Base-by-base conservation (phyloP, 2,797 vertebrate genomes). In the Melanotaenia boesemani region DNA sequence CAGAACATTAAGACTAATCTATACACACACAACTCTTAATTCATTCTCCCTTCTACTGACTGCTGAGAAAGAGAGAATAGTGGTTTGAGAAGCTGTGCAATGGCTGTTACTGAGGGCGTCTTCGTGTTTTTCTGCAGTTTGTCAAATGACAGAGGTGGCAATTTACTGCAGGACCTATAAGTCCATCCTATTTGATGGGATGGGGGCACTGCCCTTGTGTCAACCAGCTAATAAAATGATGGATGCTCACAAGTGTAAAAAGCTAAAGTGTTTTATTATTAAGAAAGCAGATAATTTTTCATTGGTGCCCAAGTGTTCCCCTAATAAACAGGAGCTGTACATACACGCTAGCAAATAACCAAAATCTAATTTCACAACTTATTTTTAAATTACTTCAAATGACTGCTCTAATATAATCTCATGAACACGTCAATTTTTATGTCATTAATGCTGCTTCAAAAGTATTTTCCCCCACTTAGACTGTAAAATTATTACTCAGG, bases 251-350 rank as follows among this genome's bases (percentile, higher is more conserved):
- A 77, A 82, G 73, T 54, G 70, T 81, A 76, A 79, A 88, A 48
- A 83, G 85, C 86, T 79, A 72, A 89, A 83, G 81, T 60, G 6
- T 89, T 94, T 95, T 94, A 94, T 94, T 94, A 86, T 76, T 85
- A 93, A 90, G 86, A 85, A 90, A 90, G 82, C 86, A 88, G 81
- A 85, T 80, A 80, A 90, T 62, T 78, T 72, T 83, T 89, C 64
- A 88, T 57, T 39, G 71, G 63, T 46, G 52, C 65, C 64, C 79
- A 59, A 70, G 60, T 77, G 32, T 71, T 65, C 55, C 79, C 66
- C 82, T 75, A 84, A 89, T 82, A 84, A 89, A 85, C n/a, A 63
- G 50, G 48, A 59, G 52, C 62, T 73, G 69, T 88, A 83, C 87
- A 86, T 71, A 74, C 55, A 64, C 16, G 16, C 56, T 59, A 75